These are phyloP conservation scores for Erpetoichthys calabaricus DNA, from an alignment of 2,797 vertebrate species.

Conservation along the genomic window DNA sequence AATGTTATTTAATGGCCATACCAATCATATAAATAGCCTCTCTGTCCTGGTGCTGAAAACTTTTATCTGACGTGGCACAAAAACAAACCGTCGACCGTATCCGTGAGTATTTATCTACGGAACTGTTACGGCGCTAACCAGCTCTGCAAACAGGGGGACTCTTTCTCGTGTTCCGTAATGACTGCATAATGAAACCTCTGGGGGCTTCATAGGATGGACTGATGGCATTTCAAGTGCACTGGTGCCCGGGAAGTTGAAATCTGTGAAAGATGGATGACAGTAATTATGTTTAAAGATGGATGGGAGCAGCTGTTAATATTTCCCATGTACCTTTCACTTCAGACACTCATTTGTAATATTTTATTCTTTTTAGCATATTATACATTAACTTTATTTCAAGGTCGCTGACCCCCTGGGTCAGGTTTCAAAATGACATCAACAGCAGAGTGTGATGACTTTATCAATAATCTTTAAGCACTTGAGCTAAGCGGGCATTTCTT, in stretches of 20 bases:
- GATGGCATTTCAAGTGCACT: slow-evolving; percentile 24
- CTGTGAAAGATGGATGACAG: slow-evolving; percentile 31
- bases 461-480: no score
- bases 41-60: no score
- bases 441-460: no score
- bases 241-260: slow-evolving; percentile 16
- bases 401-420: not conserved
- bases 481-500: no score
- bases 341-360: slow-evolving; percentile 13
- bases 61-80: no score
- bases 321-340: slow-evolving; percentile 22
- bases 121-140: no score
- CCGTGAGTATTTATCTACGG: no score
- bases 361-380: slow-evolving; percentile 4
- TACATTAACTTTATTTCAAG: not conserved
- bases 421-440: not conserved
- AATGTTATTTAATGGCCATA: no score
- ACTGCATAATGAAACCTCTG: slow-evolving; percentile 18
- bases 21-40: no score
- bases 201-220: slow-evolving; percentile 15
- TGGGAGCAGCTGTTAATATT: slow-evolving; percentile 22
- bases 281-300: slow-evolving; percentile 28
- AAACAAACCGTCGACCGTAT: no score
- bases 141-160: no score
- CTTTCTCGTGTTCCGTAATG: no score